Evolutionary conservation across 1,140 invertebrate species (phyloP).

Genomic region (Drosophila pallidifrons): DNA sequence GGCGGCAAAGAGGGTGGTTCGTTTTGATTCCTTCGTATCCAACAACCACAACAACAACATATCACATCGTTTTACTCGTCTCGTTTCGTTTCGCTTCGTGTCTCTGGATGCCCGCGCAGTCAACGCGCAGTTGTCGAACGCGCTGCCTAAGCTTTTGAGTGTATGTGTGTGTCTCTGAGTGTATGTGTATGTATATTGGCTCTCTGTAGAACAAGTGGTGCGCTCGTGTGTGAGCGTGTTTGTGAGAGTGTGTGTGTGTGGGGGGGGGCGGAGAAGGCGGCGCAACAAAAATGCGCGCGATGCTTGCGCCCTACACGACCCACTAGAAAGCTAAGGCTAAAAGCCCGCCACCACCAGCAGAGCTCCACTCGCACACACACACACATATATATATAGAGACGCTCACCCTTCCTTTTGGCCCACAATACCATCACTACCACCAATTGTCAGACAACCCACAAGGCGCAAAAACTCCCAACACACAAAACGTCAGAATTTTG

Average conservation of each 20-base stretch:
- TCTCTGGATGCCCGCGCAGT: conserved; percentile 50
- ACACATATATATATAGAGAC: conserved; percentile 6
- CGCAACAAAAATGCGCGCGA: conserved; percentile 78
- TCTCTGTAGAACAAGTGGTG: conserved; percentile 61
- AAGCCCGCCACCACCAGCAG: conserved; percentile 41
- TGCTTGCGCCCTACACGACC: conserved; percentile 66
- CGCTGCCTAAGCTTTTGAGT: conserved; percentile 24
- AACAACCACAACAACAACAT: too few relatives aligned
- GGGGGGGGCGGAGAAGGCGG: conserved; percentile 48
- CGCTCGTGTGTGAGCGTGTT: conserved; percentile 37
- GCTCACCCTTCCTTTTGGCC: too few relatives aligned
- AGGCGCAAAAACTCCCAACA: conserved; percentile 24
- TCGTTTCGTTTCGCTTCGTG: conserved; percentile 19
- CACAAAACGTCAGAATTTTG: conserved; percentile 58
- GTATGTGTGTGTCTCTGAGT: conserved; percentile 9
- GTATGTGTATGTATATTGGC: conserved; percentile 17
- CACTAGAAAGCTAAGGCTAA: conserved; percentile 30
- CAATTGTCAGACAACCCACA: conserved; percentile 17
- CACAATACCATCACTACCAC: conserved; percentile 30
- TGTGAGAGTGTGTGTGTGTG: background rate
- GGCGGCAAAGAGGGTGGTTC: conserved; percentile 62
- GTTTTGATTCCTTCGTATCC: conserved; percentile 42
- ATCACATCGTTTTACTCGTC: conserved; percentile 8
- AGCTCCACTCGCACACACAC: conserved; percentile 14
- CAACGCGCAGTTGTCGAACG: conserved; percentile 54